A percentile compares a stretch with the other conserved stretches of the same genome.
These are phyloP conservation scores for Congeria kusceri DNA, from an alignment of 2,888 invertebrate species.

Conservation along the genomic window DNA sequence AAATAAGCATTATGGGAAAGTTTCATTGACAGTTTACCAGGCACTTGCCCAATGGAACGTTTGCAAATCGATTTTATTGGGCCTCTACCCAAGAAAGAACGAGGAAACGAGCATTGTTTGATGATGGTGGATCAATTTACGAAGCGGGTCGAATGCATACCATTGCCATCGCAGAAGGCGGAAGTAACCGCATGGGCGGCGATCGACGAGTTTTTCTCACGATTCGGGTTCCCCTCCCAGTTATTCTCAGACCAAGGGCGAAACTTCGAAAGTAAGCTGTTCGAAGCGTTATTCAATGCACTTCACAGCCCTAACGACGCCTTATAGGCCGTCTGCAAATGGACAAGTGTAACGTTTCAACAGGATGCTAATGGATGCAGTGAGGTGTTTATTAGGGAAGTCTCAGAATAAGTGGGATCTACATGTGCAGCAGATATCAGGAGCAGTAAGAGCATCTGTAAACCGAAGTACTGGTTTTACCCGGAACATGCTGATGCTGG, in stretches of 20 bases:
- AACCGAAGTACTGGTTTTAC: no score
- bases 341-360: background rate
- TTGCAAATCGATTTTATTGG: constrained; percentile 6
- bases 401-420: no score
- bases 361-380: no score
- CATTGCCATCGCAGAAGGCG: constrained; percentile 5
- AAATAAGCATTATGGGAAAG: constrained; percentile 15
- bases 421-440: background rate
- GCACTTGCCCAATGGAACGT: no score
- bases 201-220: background rate
- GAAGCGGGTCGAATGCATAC: constrained; percentile 8
- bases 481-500: no score
- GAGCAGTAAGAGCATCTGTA: no score
- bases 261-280: constrained; percentile 6
- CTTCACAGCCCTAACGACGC: background rate
- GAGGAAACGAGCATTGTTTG: constrained; percentile 5
- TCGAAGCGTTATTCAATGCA: background rate
- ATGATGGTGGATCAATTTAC: constrained; percentile 20
- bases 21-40: no score
- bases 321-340: constrained; percentile 6
- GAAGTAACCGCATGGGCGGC: constrained; percentile 6
- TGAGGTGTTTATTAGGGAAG: no score
- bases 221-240: background rate
- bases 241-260: constrained; percentile 2
- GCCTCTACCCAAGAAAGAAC: background rate